These are phyloP conservation scores for Diuraphis noxia DNA, from an alignment of 1,140 invertebrate species.

Conservation along the genomic window DNA sequence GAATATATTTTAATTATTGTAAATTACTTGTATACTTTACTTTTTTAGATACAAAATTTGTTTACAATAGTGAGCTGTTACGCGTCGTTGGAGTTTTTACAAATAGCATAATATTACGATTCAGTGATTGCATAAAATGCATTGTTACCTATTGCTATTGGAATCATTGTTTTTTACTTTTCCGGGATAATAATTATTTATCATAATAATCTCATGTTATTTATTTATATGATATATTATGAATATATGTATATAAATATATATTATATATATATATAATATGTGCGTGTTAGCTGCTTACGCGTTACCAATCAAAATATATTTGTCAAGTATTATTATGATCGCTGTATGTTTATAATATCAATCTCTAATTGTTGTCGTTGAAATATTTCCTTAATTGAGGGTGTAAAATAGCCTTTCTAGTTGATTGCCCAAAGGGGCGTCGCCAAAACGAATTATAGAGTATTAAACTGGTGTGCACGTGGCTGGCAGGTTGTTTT, in stretches of 20 bases:
- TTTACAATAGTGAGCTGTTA: neutral
- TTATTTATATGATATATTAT: neutral
- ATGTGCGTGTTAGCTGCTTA: neutral
- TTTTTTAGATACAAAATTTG: neutral
- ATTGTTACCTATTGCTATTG: neutral
- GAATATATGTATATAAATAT: too few species aligned
- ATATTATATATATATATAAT: too few species aligned
- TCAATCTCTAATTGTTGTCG: constrained; percentile 13
- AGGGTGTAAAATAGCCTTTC: neutral
- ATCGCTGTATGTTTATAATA: neutral
- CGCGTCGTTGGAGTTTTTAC: neutral
- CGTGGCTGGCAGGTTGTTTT: neutral
- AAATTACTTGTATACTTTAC: neutral
- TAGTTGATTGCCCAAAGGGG: constrained; percentile 25
- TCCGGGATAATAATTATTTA: neutral
- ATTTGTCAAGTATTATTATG: neutral
- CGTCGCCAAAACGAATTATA: neutral
- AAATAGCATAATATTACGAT: constrained; percentile 2
- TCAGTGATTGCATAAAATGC: neutral
- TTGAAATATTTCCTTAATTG: neutral
- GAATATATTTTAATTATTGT: neutral
- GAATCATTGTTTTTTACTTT: neutral
- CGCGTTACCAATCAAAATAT: neutral
- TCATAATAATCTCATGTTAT: neutral
- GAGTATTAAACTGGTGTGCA: neutral